These are phyloP conservation scores for Myrmecophaga tridactyla DNA, from an alignment of 2,113 vertebrate genomes.

Conservation along the genomic window DNA sequence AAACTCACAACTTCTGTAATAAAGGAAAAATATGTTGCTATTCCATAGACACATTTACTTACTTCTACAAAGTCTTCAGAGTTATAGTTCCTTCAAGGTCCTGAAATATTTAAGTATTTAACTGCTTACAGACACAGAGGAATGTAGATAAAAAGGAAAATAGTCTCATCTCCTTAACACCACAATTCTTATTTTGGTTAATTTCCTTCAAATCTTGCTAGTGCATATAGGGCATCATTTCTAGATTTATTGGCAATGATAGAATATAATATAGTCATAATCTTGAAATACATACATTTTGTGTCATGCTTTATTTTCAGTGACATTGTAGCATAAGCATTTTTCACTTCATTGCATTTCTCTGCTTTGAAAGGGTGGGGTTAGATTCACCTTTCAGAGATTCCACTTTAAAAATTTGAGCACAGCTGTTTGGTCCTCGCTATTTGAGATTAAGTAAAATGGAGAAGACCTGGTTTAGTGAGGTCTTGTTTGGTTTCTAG, in stretches of 20 bases:
- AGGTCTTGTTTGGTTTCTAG: slow-evolving; percentile 19
- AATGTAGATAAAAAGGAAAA: slow-evolving; percentile 33
- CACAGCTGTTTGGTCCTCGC: slow-evolving; percentile 13
- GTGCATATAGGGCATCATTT: background rate
- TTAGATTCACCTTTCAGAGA: slow-evolving; percentile 41
- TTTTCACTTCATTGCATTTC: slow-evolving; percentile 8
- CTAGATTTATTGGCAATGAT: slow-evolving; percentile 18
- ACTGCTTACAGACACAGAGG: background rate
- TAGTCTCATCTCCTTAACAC: background rate
- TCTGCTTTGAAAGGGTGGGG: slow-evolving; percentile 16
- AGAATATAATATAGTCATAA: background rate
- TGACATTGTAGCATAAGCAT: slow-evolving; percentile 33
- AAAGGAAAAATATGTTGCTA: background rate
- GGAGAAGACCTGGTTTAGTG: background rate
- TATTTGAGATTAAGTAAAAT: slow-evolving; percentile 35
- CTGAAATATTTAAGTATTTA: background rate
- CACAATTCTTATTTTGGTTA: slow-evolving; percentile 33
- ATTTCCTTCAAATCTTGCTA: background rate
- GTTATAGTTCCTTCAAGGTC: background rate
- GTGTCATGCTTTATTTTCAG: background rate
- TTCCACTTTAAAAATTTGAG: slow-evolving; percentile 40
- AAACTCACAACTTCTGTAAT: too few species aligned
- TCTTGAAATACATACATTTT: background rate
- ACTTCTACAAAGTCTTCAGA: slow-evolving; percentile 22
- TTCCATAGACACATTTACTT: slow-evolving; percentile 36